Conservation (phyloP, 2,113 vertebrate species). For the Nothoprocta pentlandii region DNA sequence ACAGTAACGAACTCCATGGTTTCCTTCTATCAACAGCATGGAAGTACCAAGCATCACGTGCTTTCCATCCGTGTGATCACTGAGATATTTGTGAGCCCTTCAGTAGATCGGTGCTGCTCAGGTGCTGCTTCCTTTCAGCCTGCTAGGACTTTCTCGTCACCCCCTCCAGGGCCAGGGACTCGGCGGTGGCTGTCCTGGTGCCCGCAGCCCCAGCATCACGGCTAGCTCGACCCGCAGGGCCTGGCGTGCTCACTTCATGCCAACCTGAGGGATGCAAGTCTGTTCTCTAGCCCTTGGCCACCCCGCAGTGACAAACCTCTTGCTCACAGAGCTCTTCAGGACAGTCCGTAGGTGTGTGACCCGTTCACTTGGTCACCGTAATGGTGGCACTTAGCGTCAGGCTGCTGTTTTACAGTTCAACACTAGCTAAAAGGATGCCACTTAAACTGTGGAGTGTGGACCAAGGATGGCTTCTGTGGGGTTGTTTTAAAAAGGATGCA, state of each 20-base stretch:
- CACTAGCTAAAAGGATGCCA: background rate
- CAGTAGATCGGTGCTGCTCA: background rate
- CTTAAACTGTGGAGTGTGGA: background rate
- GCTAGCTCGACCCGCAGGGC: background rate
- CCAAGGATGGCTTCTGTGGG: background rate
- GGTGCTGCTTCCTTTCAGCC: background rate
- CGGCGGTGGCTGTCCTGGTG: fast-evolving
- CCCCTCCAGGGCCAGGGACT: background rate
- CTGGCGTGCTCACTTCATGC: background rate
- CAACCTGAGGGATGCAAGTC: background rate
- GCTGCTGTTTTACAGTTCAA: background rate
- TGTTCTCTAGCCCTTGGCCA: background rate
- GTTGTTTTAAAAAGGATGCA: background rate
- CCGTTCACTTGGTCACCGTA: background rate
- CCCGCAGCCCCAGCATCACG: background rate
- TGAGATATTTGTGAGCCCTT: slow-evolving; percentile 2
- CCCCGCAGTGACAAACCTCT: background rate
- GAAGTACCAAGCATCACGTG: background rate
- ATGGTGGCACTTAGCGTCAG: background rate
- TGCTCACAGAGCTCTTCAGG: background rate
- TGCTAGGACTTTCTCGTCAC: fast-evolving
- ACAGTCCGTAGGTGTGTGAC: background rate
- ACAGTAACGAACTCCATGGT: background rate
- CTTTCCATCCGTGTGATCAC: background rate
- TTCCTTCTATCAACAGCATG: background rate